A percentile compares a stretch with the other conserved stretches of the same genome.
phyloP scores from a whole-genome alignment of 1,140 invertebrate species.

The Eriosoma lanigerum region DNA sequence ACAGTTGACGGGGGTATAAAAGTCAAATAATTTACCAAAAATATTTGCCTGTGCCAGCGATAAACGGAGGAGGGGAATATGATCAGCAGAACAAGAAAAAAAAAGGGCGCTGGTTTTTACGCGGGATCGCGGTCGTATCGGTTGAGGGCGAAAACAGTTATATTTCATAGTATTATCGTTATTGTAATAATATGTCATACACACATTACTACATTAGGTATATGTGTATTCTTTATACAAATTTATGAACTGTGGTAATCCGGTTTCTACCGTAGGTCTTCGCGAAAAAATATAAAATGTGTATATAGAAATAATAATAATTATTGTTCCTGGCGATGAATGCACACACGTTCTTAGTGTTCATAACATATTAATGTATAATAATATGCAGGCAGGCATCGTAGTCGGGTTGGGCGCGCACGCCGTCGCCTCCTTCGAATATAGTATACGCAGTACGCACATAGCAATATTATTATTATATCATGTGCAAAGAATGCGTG shows the following conservation, averaged over 20 bases:
- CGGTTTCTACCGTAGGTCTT: conserved; percentile 19
- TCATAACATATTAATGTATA: background rate
- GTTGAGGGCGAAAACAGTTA: conserved; percentile 4
- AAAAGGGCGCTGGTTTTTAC: background rate
- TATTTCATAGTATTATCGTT: background rate
- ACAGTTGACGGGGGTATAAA: conserved; percentile 11
- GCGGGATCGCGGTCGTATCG: background rate
- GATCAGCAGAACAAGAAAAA: too few relatives aligned
- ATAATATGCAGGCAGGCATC: background rate
- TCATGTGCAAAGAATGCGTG: conserved; percentile 45
- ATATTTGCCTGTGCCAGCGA: background rate
- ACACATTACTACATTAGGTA: background rate
- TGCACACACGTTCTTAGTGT: background rate
- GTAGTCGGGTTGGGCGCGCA: conserved; percentile 18
- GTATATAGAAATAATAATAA: conserved; percentile 1
- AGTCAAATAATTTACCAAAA: conserved; percentile 4
- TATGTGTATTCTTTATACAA: background rate
- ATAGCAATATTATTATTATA: conserved; percentile 30
- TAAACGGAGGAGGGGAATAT: background rate
- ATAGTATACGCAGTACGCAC: background rate
- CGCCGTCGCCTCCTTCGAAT: background rate
- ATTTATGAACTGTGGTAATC: background rate
- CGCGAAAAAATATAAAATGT: background rate
- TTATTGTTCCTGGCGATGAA: conserved; percentile 2
- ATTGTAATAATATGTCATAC: background rate